A percentile compares a stretch with the other conserved stretches of the same genome.
Conservation (phyloP, 2,888 invertebrate species). For the Morpho helenor region DNA sequence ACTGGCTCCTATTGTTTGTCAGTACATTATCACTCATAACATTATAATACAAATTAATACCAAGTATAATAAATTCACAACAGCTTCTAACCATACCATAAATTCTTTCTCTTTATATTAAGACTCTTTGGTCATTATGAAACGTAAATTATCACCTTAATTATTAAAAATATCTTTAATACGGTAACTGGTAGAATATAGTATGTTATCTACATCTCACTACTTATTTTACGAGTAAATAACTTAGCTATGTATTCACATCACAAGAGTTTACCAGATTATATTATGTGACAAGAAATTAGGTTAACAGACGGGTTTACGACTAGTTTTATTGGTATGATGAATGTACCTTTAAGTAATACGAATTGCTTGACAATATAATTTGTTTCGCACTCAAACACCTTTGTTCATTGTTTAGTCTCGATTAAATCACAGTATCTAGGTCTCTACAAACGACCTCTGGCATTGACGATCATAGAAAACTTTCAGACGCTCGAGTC, state of each 20-base stretch:
- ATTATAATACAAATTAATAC: constrained; percentile 47
- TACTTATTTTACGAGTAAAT: constrained; percentile 19
- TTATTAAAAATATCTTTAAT: constrained; percentile 18
- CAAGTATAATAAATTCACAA: constrained; percentile 57
- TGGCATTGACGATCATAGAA: constrained; percentile 81
- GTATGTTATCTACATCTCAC: constrained; percentile 19
- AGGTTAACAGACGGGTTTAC: constrained; percentile 18
- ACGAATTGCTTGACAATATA: constrained; percentile 11
- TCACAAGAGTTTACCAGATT: constrained; percentile 11
- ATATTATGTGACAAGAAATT: constrained; percentile 19
- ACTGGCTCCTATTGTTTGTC: constrained; percentile 58
- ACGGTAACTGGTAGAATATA: constrained; percentile 11
- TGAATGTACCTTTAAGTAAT: constrained; percentile 10
- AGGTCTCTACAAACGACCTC: constrained; percentile 65
- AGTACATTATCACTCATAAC: constrained; percentile 46
- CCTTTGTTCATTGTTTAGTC: constrained; percentile 52
- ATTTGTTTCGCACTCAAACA: constrained; percentile 53
- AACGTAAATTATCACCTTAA: constrained; percentile 15
- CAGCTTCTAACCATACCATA: constrained; percentile 41
- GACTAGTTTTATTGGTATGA: constrained; percentile 30
- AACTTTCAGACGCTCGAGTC: constrained; percentile 79
- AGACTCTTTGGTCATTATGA: constrained; percentile 66
- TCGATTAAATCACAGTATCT: constrained; percentile 78
- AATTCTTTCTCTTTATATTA: constrained; percentile 39
- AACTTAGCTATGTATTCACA: constrained; percentile 10